phyloP scores from a whole-genome alignment of 2,797 vertebrate species.

The Cyclura pinguis region DNA sequence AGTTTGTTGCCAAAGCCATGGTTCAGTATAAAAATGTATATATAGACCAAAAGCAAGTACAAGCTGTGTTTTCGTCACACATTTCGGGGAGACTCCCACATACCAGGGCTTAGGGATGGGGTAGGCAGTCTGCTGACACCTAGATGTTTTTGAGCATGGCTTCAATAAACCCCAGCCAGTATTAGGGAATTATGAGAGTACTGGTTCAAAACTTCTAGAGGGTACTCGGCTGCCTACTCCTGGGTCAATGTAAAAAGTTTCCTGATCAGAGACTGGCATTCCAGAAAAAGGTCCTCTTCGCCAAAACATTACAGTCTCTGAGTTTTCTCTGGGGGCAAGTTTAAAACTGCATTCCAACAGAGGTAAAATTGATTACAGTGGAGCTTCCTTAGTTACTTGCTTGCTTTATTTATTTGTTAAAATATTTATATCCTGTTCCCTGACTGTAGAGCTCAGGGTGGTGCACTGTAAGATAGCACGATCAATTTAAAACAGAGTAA shows the following conservation, averaged over 20 bases:
- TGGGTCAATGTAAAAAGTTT: background rate
- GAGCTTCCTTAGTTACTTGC: too few relatives aligned
- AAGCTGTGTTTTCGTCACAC: background rate
- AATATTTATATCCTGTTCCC: too few relatives aligned
- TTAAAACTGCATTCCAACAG: background rate
- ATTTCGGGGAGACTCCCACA: background rate
- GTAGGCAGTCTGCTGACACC: background rate
- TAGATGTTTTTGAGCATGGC: background rate
- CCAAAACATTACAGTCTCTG: background rate
- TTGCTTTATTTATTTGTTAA: too few relatives aligned
- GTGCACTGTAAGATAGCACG: too few relatives aligned
- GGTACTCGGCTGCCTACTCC: background rate
- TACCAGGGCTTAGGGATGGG: background rate
- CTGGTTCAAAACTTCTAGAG: background rate
- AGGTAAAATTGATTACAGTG: background rate
- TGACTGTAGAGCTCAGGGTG: too few relatives aligned
- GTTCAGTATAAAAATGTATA: background rate
- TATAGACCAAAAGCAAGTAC: background rate
- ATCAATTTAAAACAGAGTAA: too few relatives aligned
- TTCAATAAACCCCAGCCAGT: background rate
- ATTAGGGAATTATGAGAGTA: background rate
- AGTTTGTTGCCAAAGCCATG: background rate
- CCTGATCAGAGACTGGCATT: background rate
- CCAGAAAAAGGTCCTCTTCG: background rate
- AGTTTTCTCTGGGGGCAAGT: background rate